Percentiles rank a stretch among this genome's conserved stretches.
Evolutionary conservation across 2,888 invertebrate genomes (phyloP).

Genomic region (Scaeva pyrastri): DNA sequence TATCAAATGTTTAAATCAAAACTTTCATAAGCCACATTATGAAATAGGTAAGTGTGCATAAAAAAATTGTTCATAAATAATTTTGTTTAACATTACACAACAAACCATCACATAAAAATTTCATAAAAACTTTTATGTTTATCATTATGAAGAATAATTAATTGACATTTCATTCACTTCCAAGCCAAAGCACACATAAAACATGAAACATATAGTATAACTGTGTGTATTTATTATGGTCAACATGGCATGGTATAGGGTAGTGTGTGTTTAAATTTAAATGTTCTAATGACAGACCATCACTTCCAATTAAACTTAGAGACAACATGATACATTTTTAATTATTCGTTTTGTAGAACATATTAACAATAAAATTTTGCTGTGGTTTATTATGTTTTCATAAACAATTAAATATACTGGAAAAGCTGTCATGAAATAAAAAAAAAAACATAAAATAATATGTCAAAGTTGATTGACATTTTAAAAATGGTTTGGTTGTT

Average conservation of each 20-base stretch:
- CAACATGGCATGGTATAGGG: neutral
- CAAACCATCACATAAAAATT: neutral
- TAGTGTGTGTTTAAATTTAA: too few species aligned
- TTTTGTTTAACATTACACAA: neutral
- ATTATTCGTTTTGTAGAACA: slow-evolving; percentile 33
- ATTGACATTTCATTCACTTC: slow-evolving; percentile 11
- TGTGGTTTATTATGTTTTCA: slow-evolving; percentile 2
- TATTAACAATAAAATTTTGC: neutral
- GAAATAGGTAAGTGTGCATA: too few species aligned
- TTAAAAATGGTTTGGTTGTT: neutral
- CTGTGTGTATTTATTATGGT: neutral
- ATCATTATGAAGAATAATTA: neutral
- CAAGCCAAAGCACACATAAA: neutral
- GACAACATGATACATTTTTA: slow-evolving; percentile 48
- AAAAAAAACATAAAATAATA: too few species aligned
- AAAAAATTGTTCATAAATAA: neutral
- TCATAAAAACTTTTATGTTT: neutral
- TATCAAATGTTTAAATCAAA: slow-evolving; percentile 12
- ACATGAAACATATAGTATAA: neutral
- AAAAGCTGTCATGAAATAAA: too few species aligned
- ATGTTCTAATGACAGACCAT: slow-evolving; percentile 24
- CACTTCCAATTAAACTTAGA: slow-evolving; percentile 34
- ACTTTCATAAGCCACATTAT: slow-evolving; percentile 2
- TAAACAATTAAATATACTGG: neutral
- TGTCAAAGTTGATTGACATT: too few species aligned